Evolutionary conservation across 2,888 invertebrate genomes (phyloP), one percentile per base, ranked within the genome.

Genomic region (Pyrochroa serraticornis): DNA sequence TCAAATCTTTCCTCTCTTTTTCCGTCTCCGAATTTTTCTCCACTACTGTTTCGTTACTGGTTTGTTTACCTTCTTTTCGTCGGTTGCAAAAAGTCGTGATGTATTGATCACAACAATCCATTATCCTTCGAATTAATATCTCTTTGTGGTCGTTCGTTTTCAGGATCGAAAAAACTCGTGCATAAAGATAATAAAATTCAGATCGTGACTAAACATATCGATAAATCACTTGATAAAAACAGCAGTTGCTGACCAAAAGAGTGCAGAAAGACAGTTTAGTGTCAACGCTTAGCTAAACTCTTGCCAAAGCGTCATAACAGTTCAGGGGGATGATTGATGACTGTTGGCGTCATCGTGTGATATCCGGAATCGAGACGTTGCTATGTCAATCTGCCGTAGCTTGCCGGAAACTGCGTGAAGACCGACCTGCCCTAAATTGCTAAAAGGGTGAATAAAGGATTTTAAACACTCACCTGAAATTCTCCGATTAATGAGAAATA

Each of bases 181-280:
- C 54, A 39, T 22, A 35, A 44, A 22, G 49, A 44, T 45, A 56
- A 56, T 56, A 56, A 56, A 56, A 56, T 56, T 56, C 56, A 56
- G 56, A 56, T 56, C 56, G 56, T 44, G 49, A 36, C 44, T 54
- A 50, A 67, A 62, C 61, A 64, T 64, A 64, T 66, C 65, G 63
- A 68, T 66, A 68, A 66, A 68, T 67, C 68, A 67, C 60, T 50
- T 53, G 60, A 66, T 68, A 65, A 65, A 62, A 66, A 67, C 66
- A 60, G 51, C 46, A 60, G 53, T 56, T 55, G 59, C 60, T 52
- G 53, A 47, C 38, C 34, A 48, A 48, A 33, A 44, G 38, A 54
- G 47, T 45, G 51, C 22, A 22, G 22, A 46, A 55, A 58, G 63
- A 66, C 67, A 67, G 63, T 67, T 66, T 66, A 62, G 62, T 65